Conservation (phyloP, 2,113 vertebrate species). For the Gavia stellata region DNA sequence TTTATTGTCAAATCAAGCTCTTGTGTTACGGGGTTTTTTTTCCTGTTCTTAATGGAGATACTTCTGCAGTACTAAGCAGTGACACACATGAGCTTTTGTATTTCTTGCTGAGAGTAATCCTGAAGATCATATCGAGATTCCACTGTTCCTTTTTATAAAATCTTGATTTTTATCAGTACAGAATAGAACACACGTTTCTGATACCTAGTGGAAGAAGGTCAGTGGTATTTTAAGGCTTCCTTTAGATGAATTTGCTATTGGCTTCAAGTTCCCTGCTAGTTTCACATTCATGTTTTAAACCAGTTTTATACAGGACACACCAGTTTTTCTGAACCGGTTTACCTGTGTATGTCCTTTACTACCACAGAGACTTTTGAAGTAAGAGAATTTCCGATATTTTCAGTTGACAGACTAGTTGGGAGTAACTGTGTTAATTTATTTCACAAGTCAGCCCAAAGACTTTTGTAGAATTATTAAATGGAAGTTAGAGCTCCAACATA, state of each 20-base stretch:
- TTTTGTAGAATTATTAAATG: not conserved
- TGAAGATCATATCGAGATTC: not conserved
- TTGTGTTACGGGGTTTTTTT: not conserved
- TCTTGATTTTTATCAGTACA: not conserved
- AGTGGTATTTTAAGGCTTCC: not conserved
- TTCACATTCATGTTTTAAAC: not conserved
- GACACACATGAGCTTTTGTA: not conserved
- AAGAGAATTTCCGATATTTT: not conserved
- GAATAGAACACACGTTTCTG: not conserved
- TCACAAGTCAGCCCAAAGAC: not conserved
- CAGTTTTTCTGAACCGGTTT: not conserved
- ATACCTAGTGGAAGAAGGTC: not conserved
- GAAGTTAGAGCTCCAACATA: not conserved
- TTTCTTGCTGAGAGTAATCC: not conserved
- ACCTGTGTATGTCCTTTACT: not conserved
- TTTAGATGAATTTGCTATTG: not conserved
- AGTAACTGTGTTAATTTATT: not conserved
- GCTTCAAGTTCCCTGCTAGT: not conserved
- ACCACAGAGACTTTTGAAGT: not conserved
- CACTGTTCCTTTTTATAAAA: not conserved
- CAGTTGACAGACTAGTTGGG: not conserved
- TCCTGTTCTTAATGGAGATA: accelerated
- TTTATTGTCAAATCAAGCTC: not conserved
- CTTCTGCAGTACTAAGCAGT: not conserved
- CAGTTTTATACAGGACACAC: not conserved